Base-by-base conservation (phyloP, 2,797 vertebrate genomes). In the Iguana delicatissima region DNA sequence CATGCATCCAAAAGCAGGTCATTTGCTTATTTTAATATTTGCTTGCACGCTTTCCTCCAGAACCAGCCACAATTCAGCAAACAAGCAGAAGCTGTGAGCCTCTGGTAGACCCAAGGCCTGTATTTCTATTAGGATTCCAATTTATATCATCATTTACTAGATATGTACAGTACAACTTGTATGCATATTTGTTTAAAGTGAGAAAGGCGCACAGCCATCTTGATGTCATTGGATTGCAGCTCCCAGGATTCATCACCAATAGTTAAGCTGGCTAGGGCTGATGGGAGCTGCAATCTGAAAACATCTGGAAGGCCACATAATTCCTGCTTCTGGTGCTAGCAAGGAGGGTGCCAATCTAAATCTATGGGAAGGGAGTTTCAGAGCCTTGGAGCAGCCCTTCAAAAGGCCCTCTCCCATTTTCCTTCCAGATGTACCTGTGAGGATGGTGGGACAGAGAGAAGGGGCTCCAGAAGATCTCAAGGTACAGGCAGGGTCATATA, bases 11-110 rank as follows among this genome's bases (percentile, higher is more conserved):
- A 46, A 50, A 35, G 42, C 50, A 55, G 72, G 52, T n/a, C 38
- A 57, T 10, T 0, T 69, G 46, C 4, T 18, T 86, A 72, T 91
- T 77, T 90, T 93, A 85, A 16, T 81, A 92, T 92, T 85, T 87
- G 32, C 32, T 64, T 77, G 50, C 83, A 67, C 6, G 50, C 57
- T 87, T 87, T 83, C 50, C 8, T 84, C 7, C 29, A 72, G 2
- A 0, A 50, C 29, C 77, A 52, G 5, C 85, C 72, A 67, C 57
- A 88, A 67, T 57, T 90, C 85, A 5, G 6, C 26, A 69, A 89
- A 38, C 20, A 24, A 84, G 1, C 80, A n/a, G 73, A 26, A 74
- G 32, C 22, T 79, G 14, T 10, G 32, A 16, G 32, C 20, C 69
- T 35, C 3, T 85, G 1, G 0, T 64, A 62, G 69, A 57, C 57